Base-by-base conservation (phyloP, 1,140 invertebrate species). In the Ganaspis sp. region DNA sequence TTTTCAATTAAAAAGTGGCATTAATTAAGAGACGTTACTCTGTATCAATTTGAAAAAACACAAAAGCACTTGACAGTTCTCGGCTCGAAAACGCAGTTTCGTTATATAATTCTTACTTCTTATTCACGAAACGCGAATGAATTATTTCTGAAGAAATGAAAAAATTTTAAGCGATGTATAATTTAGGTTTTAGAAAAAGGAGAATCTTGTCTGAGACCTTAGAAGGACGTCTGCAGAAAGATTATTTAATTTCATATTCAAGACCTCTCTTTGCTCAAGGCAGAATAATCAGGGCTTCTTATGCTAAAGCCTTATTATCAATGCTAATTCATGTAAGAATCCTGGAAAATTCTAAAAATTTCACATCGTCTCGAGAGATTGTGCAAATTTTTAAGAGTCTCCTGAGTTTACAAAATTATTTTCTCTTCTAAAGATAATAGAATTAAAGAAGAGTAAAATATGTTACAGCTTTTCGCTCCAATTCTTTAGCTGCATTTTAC, bases 171-270 rank as follows among this genome's bases (percentile, higher is more conserved):
- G 29, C 29, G 29, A 34, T 34, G 29, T 34, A 34, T 34, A 34
- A 17, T 49, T 49, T 49, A 49, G 45, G 17, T 17, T 17, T 49
- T 15, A 49, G 12, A 5, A 49, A 49, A 17, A 49, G n/a, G 12
- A 49, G 12, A 49, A 49, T 8, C 42, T 45, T 3, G 4, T 49
- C 45, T 49, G 45, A 49, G n/a, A 49, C 12, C 45, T 34, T 34
- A 34, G 29, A 34, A 34, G 29, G 29, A 34, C 2, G 45, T 49
- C 45, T 49, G 17, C n/a, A 49, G 45, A 49, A 49, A 49, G 45
- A 49, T 49, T 49, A 49, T 49, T 49, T 49, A 49, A 49, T 49
- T 49, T 49, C 45, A 49, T 49, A 49, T 49, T 49, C 45, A 49
- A 49, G 45, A 49, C 45, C 45, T 49, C 45, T 49, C 45, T 49